Evolutionary conservation across 2,888 invertebrate genomes (phyloP).

Genomic region (Napeogenes sylphis): DNA sequence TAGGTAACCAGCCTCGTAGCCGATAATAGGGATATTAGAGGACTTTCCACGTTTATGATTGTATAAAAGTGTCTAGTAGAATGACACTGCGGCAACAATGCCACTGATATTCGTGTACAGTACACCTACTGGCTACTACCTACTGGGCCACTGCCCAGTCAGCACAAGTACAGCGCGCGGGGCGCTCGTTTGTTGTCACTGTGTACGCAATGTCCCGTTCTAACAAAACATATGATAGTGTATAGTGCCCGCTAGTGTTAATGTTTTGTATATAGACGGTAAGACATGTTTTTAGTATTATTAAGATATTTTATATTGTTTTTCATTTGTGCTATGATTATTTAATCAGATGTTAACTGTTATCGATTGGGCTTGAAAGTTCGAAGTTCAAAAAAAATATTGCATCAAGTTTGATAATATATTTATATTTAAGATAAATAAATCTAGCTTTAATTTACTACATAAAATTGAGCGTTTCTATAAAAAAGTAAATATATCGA

Average conservation of each 20-base stretch:
- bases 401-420: background rate
- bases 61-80: too few species aligned
- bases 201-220: background rate
- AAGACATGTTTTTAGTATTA: background rate
- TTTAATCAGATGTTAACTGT: background rate
- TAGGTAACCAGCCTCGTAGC: too few species aligned
- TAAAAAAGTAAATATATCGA: too few species aligned
- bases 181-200: background rate
- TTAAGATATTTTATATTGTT: background rate
- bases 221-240: background rate
- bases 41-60: too few species aligned
- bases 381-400: conserved; percentile 4
- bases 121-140: background rate
- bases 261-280: background rate
- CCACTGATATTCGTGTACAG: too few species aligned
- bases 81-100: too few species aligned
- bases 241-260: background rate
- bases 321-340: background rate
- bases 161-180: conserved; percentile 1
- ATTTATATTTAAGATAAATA: background rate
- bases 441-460: too few species aligned
- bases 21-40: too few species aligned
- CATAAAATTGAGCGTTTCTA: too few species aligned
- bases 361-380: conserved; percentile 5
- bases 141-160: background rate